Conservation (phyloP, 2,797 vertebrate species). For the Sebastes minor region DNA sequence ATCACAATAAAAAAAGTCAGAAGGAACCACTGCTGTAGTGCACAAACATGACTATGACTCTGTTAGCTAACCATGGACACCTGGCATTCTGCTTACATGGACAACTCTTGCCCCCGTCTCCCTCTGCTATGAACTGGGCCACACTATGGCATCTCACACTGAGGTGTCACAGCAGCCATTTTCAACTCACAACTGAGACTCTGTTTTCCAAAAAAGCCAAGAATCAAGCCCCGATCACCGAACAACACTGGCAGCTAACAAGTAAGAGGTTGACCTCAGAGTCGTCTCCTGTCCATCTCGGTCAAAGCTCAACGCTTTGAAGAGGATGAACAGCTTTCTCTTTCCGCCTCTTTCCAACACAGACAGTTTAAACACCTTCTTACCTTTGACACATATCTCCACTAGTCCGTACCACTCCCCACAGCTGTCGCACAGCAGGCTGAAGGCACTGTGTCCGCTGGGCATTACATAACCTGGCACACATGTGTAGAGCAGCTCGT, state of each 20-base stretch:
- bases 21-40: neutral
- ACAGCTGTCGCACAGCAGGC: conserved; percentile 93
- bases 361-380: conserved; percentile 34
- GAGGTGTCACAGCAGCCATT: conserved; percentile 61
- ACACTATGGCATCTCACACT: conserved; percentile 68
- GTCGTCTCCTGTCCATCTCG: conserved; percentile 5
- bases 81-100: conserved; percentile 16
- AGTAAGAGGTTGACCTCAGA: conserved; percentile 21
- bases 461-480: conserved; percentile 84
- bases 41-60: neutral
- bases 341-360: neutral
- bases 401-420: conserved; percentile 95
- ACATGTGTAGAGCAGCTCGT: conserved; percentile 91
- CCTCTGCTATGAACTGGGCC: conserved; percentile 37
- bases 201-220: conserved; percentile 50
- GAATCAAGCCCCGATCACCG: conserved; percentile 20
- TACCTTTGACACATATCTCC: conserved; percentile 92
- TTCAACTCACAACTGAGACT: conserved; percentile 65
- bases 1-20: neutral
- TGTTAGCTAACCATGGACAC: conserved; percentile 7
- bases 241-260: conserved; percentile 26
- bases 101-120: conserved; percentile 13
- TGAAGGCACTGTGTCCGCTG: conserved; percentile 85
- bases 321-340: neutral
- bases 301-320: conserved; percentile 50